phyloP scores from a whole-genome alignment of 2,797 vertebrate species.

The Neosilurus hyrtlii region DNA sequence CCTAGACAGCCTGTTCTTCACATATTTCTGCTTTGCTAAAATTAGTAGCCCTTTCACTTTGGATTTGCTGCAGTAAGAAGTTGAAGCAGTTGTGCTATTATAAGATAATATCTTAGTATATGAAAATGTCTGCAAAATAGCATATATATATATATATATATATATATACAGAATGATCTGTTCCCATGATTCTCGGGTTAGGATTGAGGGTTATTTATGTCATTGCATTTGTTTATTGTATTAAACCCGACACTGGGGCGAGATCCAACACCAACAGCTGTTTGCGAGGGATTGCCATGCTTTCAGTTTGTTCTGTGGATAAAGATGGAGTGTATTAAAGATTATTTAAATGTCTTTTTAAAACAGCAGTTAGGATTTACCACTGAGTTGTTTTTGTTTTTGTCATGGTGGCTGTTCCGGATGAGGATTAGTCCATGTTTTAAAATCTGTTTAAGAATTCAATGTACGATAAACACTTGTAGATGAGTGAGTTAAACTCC shows the following conservation, averaged over 20 bases:
- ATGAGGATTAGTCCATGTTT: background rate
- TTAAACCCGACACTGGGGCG: accelerated
- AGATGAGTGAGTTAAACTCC: background rate
- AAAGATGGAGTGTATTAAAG: background rate
- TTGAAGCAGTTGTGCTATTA: background rate
- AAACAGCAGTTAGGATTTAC: background rate
- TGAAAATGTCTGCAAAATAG: background rate
- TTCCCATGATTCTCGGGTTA: background rate
- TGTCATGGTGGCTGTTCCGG: background rate
- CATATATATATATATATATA: too few relatives aligned
- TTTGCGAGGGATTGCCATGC: background rate
- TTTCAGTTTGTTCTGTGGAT: background rate
- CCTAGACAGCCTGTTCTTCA: too few relatives aligned
- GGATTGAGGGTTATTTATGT: background rate
- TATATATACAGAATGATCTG: too few relatives aligned
- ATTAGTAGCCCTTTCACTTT: background rate
- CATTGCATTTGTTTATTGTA: background rate
- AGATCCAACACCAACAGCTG: background rate
- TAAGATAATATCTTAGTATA: background rate
- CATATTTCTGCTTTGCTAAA: background rate
- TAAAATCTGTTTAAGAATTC: background rate
- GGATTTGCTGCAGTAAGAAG: background rate
- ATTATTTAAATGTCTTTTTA: background rate
- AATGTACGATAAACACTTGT: background rate
- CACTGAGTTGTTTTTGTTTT: background rate